phyloP scores from a whole-genome alignment of 1,140 invertebrate species.

The Habropoda laboriosa region DNA sequence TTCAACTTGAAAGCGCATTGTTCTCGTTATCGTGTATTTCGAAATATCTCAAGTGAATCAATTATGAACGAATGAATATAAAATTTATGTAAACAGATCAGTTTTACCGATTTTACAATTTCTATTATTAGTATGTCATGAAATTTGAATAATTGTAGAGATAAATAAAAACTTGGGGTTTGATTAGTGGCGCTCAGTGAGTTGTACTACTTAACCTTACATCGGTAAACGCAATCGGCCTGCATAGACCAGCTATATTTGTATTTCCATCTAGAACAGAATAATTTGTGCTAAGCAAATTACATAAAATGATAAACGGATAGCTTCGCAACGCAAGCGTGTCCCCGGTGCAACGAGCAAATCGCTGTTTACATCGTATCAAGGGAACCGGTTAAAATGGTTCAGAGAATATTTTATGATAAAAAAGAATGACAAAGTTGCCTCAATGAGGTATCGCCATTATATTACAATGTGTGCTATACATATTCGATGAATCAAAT shows the following conservation, averaged over 20 bases:
- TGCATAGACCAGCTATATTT: neutral
- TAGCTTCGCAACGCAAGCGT: neutral
- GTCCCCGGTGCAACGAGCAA: slow-evolving; percentile 6
- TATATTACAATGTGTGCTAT: neutral
- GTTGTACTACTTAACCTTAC: neutral
- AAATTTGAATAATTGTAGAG: neutral
- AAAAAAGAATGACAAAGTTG: slow-evolving; percentile 19
- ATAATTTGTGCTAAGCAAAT: slow-evolving; percentile 11
- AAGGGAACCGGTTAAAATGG: slow-evolving; percentile 40
- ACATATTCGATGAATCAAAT: slow-evolving; percentile 2
- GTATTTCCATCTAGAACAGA: neutral
- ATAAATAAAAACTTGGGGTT: neutral
- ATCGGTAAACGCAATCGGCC: neutral
- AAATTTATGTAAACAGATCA: neutral
- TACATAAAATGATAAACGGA: slow-evolving; percentile 18
- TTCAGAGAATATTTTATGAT: slow-evolving; percentile 42
- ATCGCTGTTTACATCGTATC: slow-evolving; percentile 43
- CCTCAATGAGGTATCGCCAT: neutral
- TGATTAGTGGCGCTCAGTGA: neutral
- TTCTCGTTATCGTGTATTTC: neutral
- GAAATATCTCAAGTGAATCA: neutral
- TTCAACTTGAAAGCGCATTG: neutral
- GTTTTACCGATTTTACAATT: too few relatives aligned
- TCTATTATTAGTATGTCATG: neutral
- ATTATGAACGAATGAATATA: neutral